Evolutionary conservation across 2,113 vertebrate genomes (phyloP).

Genomic region (Sinocyclocheilus anshuiensis): DNA sequence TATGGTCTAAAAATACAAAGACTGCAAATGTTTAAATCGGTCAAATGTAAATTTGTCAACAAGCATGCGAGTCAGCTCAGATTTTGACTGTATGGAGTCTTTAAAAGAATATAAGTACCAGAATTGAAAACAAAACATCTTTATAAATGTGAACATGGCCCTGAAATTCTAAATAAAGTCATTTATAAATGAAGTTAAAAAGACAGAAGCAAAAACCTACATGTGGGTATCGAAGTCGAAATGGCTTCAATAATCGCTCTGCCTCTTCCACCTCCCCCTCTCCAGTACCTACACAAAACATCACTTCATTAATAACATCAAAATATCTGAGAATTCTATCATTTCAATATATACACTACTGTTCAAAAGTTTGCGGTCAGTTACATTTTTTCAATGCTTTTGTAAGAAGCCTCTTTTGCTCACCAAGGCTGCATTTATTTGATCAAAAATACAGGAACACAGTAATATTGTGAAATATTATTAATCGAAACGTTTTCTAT

Average conservation of each 20-base stretch:
- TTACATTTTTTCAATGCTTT: background rate
- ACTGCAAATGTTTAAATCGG: background rate
- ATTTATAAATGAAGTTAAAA: background rate
- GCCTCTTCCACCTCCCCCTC: conserved; percentile 80
- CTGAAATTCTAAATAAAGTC: background rate
- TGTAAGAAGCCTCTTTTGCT: background rate
- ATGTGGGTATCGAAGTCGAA: conserved; percentile 74
- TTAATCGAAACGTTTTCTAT: background rate
- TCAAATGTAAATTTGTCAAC: background rate
- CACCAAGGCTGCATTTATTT: background rate
- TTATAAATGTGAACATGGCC: too few relatives aligned
- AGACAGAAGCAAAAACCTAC: conserved; percentile 62
- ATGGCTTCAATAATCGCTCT: conserved; percentile 76
- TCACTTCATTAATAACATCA: conserved; percentile 9
- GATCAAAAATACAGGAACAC: background rate
- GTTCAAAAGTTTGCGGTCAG: background rate
- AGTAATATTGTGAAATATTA: background rate
- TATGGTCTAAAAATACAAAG: background rate
- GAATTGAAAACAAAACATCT: background rate
- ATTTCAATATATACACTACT: background rate
- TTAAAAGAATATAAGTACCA: background rate
- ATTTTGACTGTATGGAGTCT: background rate
- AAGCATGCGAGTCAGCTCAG: background rate
- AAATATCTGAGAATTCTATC: background rate
- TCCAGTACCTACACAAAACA: conserved; percentile 72